A percentile compares a stretch with the other conserved stretches of the same genome.
These are phyloP conservation scores for Uromys caudimaculatus DNA, from an alignment of 2,797 vertebrate genomes.

Conservation along the genomic window DNA sequence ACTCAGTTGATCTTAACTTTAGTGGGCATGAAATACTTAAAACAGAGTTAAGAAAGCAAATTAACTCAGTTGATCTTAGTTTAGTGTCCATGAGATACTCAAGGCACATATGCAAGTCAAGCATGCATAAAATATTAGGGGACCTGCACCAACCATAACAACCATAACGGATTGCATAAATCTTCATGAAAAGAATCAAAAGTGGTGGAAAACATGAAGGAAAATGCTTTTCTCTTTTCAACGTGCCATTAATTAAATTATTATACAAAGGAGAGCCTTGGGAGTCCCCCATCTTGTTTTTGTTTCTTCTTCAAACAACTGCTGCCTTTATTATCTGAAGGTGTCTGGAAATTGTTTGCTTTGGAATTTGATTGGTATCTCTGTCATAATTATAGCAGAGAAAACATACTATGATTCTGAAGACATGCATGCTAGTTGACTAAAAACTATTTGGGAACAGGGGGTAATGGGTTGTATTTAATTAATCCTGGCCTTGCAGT, in stretches of 20 bases:
- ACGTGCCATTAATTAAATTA: conserved; percentile 78
- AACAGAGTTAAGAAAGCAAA: conserved; percentile 64
- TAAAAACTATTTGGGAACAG: conserved; percentile 14
- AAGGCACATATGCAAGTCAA: conserved; percentile 55
- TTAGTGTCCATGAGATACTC: conserved; percentile 45
- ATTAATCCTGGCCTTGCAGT: conserved; percentile 16
- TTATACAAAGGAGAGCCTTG: conserved; percentile 56
- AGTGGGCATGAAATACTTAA: conserved; percentile 51
- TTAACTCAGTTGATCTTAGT: conserved; percentile 61
- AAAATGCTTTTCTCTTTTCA: conserved; percentile 63
- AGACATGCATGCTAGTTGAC: conserved; percentile 1
- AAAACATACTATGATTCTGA: conserved; percentile 43
- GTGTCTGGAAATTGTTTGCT: conserved; percentile 78
- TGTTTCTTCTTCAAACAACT: conserved; percentile 78
- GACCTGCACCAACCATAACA: neutral
- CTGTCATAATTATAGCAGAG: conserved; percentile 50
- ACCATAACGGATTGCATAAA: neutral
- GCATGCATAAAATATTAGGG: neutral
- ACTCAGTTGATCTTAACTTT: conserved; percentile 64
- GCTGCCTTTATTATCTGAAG: conserved; percentile 73
- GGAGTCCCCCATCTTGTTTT: conserved; percentile 74
- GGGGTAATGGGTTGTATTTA: conserved; percentile 32
- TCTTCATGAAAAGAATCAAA: conserved; percentile 57
- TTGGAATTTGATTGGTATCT: conserved; percentile 79
- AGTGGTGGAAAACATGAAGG: conserved; percentile 44